These are phyloP conservation scores for Drepana falcataria DNA, from an alignment of 2,888 invertebrate species.

Conservation along the genomic window DNA sequence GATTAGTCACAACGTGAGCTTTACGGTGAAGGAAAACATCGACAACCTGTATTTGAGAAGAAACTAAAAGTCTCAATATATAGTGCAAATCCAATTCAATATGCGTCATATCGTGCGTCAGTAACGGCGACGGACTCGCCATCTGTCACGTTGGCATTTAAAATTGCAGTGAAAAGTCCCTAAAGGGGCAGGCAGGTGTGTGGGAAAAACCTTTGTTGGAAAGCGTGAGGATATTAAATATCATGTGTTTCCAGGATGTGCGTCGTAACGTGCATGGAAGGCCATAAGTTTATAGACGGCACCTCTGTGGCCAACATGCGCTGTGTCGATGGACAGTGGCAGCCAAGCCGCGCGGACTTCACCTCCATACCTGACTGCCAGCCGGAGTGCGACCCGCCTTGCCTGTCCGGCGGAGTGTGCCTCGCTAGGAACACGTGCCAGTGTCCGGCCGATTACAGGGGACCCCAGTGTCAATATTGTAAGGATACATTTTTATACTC, in stretches of 20 bases:
- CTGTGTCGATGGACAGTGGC: slow-evolving; percentile 85
- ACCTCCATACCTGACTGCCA: slow-evolving; percentile 83
- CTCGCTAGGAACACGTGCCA: slow-evolving; percentile 86
- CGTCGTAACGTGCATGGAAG: slow-evolving; percentile 81
- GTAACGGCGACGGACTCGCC: too few relatives aligned
- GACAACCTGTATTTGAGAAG: too few relatives aligned
- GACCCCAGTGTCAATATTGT: slow-evolving; percentile 85
- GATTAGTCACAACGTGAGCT: too few relatives aligned
- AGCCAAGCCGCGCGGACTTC: slow-evolving; percentile 81
- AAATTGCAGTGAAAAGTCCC: too few relatives aligned
- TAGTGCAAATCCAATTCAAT: too few relatives aligned
- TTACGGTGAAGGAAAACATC: too few relatives aligned
- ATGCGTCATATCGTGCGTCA: too few relatives aligned
- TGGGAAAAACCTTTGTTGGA: too few relatives aligned
- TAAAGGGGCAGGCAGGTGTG: too few relatives aligned
- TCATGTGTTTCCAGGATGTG: slow-evolving; percentile 72
- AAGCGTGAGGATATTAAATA: background rate
- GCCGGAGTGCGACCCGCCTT: slow-evolving; percentile 83
- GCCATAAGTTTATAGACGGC: slow-evolving; percentile 86
- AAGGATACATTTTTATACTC: slow-evolving; percentile 21
- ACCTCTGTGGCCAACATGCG: slow-evolving; percentile 82
- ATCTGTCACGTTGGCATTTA: too few relatives aligned
- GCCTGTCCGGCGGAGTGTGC: slow-evolving; percentile 90
- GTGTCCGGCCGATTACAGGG: slow-evolving; percentile 84
- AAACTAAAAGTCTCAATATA: too few relatives aligned